A percentile compares a stretch with the other conserved stretches of the same genome.
Conservation (phyloP, 1,140 invertebrate genomes). For the Microvelia longipes region DNA sequence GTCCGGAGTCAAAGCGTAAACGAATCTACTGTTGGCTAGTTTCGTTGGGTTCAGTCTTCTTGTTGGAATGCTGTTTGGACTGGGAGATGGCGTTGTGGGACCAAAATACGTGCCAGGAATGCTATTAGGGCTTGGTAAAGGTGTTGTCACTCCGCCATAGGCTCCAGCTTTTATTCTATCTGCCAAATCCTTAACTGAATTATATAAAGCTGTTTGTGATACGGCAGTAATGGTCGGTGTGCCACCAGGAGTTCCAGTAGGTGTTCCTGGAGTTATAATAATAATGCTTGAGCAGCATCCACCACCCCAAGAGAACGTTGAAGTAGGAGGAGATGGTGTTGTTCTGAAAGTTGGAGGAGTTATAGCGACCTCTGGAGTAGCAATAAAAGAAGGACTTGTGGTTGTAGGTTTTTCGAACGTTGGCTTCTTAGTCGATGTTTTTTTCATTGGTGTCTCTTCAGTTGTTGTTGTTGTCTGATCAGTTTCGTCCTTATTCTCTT, state of each 20-base stretch:
- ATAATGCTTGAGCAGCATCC: neutral
- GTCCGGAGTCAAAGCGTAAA: conserved; percentile 20
- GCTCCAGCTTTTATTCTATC: neutral
- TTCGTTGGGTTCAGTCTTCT: neutral
- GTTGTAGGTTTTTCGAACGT: neutral
- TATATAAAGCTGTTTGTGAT: too few relatives aligned
- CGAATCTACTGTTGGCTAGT: conserved; percentile 4
- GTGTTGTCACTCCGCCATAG: neutral
- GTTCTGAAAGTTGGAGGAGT: neutral
- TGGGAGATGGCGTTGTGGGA: neutral
- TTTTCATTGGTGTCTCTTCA: neutral
- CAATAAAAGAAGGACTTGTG: neutral
- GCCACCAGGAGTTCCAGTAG: neutral
- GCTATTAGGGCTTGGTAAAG: neutral
- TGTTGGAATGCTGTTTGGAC: neutral
- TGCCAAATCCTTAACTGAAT: too few relatives aligned
- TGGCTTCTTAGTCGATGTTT: neutral
- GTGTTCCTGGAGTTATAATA: neutral
- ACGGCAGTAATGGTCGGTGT: too few relatives aligned
- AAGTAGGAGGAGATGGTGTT: neutral
- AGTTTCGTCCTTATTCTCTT: too few relatives aligned
- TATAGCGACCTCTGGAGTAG: neutral
- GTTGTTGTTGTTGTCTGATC: neutral
- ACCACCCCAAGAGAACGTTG: neutral
- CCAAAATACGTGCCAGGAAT: neutral